phyloP scores from a whole-genome alignment of 1,140 invertebrate species.

The Melitaea cinxia region DNA sequence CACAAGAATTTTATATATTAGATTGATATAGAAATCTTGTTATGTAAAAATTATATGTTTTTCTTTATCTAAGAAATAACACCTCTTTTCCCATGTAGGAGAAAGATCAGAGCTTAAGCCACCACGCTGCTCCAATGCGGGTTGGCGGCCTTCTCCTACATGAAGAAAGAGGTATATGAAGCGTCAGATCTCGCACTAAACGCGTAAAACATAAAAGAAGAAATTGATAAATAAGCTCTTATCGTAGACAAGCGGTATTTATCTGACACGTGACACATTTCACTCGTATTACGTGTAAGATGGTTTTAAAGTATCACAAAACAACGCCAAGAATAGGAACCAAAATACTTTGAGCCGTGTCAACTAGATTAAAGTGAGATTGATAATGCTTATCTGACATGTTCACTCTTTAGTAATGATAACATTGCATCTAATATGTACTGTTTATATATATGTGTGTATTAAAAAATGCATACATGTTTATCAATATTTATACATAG shows the following conservation, averaged over 20 bases:
- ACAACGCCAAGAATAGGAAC: background rate
- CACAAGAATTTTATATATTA: too few species aligned
- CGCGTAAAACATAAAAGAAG: conserved; percentile 1
- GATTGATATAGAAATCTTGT: too few species aligned
- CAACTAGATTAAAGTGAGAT: conserved; percentile 4
- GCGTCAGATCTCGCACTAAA: background rate
- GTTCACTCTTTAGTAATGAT: conserved; percentile 18
- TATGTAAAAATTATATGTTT: too few species aligned
- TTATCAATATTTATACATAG: background rate
- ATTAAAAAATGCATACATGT: background rate
- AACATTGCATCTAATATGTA: conserved; percentile 14
- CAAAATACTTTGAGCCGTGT: background rate
- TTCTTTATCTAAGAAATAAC: too few species aligned
- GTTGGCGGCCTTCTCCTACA: too few species aligned
- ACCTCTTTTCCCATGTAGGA: too few species aligned
- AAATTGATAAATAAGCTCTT: conserved; percentile 26
- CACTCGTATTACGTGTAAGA: conserved; percentile 28
- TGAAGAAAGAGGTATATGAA: too few species aligned
- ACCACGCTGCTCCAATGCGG: too few species aligned
- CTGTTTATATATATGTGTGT: background rate
- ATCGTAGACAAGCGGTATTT: conserved; percentile 17
- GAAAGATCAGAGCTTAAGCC: too few species aligned
- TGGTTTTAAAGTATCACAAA: background rate
- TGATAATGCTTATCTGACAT: conserved; percentile 24
- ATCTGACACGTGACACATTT: conserved; percentile 26